phyloP scores from a whole-genome alignment of 2,797 vertebrate species.

The Psittacula derbiana region DNA sequence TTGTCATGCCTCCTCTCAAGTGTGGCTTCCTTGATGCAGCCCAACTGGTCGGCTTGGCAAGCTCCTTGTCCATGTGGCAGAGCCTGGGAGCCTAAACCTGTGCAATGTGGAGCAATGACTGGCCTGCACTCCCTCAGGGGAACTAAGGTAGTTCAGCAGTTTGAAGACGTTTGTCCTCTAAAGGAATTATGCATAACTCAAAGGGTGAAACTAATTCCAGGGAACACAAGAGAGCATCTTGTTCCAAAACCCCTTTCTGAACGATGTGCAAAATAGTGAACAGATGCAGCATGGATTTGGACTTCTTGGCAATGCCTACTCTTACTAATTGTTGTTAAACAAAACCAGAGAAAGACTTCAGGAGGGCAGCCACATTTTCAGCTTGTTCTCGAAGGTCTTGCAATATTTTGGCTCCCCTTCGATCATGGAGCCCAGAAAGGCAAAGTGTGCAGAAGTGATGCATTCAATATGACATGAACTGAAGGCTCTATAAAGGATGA shows the following conservation, averaged over 20 bases:
- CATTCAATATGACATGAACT: not conserved
- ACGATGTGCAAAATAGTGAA: not conserved
- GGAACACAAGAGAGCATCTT: not conserved
- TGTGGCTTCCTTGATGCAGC: not conserved
- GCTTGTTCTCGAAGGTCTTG: not conserved
- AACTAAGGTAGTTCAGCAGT: not conserved
- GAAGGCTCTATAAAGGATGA: not conserved
- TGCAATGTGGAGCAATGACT: rapidly evolving
- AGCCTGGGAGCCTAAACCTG: not conserved
- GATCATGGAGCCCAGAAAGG: not conserved
- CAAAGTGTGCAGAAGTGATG: not conserved
- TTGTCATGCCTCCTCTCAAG: not conserved
- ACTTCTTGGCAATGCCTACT: not conserved
- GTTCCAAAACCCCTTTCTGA: not conserved
- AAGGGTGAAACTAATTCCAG: not conserved
- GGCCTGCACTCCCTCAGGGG: rapidly evolving
- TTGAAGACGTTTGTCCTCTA: not conserved
- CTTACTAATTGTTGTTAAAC: not conserved
- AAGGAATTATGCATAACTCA: not conserved
- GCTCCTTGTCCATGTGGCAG: not conserved
- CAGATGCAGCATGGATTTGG: not conserved
- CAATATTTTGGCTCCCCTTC: not conserved
- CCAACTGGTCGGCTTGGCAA: not conserved
- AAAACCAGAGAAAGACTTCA: not conserved
- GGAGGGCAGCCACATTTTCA: not conserved